phyloP scores from a whole-genome alignment of 2,888 invertebrate species.

The Drosophila sordidula region DNA sequence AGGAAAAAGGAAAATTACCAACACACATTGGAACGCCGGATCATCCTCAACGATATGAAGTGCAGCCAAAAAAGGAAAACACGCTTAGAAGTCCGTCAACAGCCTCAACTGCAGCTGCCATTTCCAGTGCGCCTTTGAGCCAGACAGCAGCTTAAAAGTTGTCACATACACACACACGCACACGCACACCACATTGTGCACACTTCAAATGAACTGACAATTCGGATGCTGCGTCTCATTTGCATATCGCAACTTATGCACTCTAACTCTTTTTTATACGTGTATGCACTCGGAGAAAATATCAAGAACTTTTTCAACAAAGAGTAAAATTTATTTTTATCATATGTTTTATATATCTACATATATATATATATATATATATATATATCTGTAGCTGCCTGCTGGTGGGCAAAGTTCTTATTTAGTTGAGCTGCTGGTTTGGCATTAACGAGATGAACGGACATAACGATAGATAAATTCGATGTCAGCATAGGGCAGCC shows the following conservation, averaged over 20 bases:
- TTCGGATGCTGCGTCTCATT: conserved; percentile 37
- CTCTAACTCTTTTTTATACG: not conserved
- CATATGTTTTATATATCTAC: too few relatives aligned
- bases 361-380: not conserved
- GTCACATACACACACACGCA: conserved; percentile 28
- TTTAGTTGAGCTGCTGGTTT: conserved; percentile 23
- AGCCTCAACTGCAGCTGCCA: conserved; percentile 11
- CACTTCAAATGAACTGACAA: conserved; percentile 46
- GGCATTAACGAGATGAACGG: conserved; percentile 58
- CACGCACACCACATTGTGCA: conserved; percentile 5
- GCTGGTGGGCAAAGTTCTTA: conserved; percentile 46
- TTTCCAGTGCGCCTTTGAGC: not conserved
- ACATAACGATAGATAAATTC: conserved; percentile 51
- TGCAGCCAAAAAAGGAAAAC: conserved; percentile 41
- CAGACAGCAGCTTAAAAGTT: conserved; percentile 26
- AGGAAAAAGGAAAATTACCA: conserved; percentile 4
- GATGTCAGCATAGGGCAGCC: conserved; percentile 45
- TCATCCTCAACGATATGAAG: conserved; percentile 25
- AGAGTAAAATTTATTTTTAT: too few relatives aligned
- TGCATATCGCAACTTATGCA: conserved; percentile 38
- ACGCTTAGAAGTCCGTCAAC: conserved; percentile 29
- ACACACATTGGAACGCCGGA: conserved; percentile 9
- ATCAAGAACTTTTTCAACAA: too few relatives aligned
- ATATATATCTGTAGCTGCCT: conserved; percentile 30
- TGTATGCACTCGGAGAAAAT: not conserved